These are phyloP conservation scores for Acanthopagrus latus DNA, from an alignment of 2,797 vertebrate genomes.

Conservation along the genomic window DNA sequence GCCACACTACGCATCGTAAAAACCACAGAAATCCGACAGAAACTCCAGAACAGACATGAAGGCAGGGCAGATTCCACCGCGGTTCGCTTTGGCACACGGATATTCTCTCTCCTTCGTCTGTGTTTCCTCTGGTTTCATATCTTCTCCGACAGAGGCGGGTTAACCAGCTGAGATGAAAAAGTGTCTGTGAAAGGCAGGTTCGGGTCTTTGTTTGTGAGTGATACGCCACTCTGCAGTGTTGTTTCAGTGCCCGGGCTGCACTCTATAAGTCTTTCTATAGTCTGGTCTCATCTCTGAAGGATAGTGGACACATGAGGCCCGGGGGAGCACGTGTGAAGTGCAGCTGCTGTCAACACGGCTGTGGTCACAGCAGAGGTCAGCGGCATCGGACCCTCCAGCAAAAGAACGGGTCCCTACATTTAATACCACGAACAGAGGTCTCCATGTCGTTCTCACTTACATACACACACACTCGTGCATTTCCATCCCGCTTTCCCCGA, in stretches of 20 bases:
- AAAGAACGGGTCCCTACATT: slow-evolving; percentile 43
- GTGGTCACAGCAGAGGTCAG: slow-evolving; percentile 76
- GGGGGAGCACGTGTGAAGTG: slow-evolving; percentile 72
- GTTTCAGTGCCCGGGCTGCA: slow-evolving; percentile 33
- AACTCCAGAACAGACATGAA: slow-evolving; percentile 31
- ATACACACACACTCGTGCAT: slow-evolving; percentile 4
- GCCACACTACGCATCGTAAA: slow-evolving; percentile 23
- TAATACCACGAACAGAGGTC: slow-evolving; percentile 51
- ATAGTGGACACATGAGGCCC: slow-evolving; percentile 68
- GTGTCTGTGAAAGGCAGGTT: slow-evolving; percentile 19
- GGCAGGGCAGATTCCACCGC: neutral
- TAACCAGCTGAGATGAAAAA: slow-evolving; percentile 50
- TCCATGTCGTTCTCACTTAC: slow-evolving; percentile 50
- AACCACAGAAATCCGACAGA: neutral
- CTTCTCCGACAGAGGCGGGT: slow-evolving; percentile 27
- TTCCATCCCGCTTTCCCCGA: neutral
- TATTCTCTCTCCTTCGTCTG: neutral
- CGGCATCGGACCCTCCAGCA: slow-evolving; percentile 50
- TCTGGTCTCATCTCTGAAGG: slow-evolving; percentile 62
- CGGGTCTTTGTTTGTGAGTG: slow-evolving; percentile 40
- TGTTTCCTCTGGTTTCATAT: slow-evolving; percentile 26
- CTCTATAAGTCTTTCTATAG: slow-evolving; percentile 50
- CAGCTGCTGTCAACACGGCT: slow-evolving; percentile 76
- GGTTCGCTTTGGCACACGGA: slow-evolving; percentile 20
- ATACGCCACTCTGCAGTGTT: slow-evolving; percentile 37